These are phyloP conservation scores for Ophthalmolycus amberensis DNA, from an alignment of 2,113 vertebrate species.

Conservation along the genomic window DNA sequence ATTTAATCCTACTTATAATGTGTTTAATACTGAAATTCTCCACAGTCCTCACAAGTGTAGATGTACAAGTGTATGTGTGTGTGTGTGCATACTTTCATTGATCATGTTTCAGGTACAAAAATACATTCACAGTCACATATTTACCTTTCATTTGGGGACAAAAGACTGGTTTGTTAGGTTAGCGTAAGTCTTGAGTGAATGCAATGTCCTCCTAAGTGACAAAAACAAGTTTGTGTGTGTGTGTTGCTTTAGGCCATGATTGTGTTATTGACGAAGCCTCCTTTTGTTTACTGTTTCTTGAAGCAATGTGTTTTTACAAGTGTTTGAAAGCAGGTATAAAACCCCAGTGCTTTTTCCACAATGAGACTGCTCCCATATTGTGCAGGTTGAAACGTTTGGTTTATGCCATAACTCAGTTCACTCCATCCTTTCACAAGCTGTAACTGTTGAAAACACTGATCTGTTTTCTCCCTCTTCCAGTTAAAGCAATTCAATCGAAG, in stretches of 20 bases:
- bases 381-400: not conserved
- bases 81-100: too few species aligned
- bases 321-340: constrained; percentile 27
- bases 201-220: not conserved
- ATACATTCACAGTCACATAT: not conserved
- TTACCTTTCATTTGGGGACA: not conserved
- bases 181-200: not conserved
- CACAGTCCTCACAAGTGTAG: not conserved
- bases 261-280: constrained; percentile 1
- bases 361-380: constrained; percentile 5
- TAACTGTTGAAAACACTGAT: constrained; percentile 15
- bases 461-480: constrained; percentile 22
- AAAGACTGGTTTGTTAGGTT: not conserved
- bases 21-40: too few species aligned
- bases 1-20: too few species aligned
- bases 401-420: not conserved
- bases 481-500: constrained; percentile 9
- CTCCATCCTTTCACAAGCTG: not conserved
- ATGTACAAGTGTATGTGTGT: not conserved
- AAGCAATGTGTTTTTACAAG: constrained; percentile 7
- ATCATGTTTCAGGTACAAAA: not conserved
- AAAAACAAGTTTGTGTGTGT: not conserved
- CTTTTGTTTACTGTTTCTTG: constrained; percentile 1
- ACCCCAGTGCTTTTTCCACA: constrained; percentile 4
- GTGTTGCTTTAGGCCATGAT: not conserved